phyloP scores from a whole-genome alignment of 2,113 vertebrate species.

The Cervus canadensis region DNA sequence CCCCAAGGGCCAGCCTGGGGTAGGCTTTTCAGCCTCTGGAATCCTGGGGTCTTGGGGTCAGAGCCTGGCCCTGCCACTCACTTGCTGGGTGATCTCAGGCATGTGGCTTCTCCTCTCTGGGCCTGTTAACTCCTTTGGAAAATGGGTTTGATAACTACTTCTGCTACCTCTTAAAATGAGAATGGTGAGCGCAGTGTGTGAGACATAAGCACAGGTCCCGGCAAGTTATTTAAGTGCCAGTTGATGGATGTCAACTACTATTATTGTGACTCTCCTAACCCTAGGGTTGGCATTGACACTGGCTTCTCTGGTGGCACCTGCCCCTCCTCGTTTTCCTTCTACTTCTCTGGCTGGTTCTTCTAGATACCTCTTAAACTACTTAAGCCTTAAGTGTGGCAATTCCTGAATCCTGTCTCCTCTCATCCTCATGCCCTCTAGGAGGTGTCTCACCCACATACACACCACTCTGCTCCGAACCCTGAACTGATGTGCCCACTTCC shows the following conservation, averaged over 20 bases:
- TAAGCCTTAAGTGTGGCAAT: background rate
- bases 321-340: background rate
- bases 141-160: background rate
- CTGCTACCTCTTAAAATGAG: background rate
- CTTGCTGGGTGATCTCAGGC: background rate
- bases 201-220: background rate
- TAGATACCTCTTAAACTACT: background rate
- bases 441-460: background rate
- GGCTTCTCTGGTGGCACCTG: background rate
- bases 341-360: background rate
- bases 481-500: background rate
- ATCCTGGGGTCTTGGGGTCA: background rate
- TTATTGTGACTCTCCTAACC: background rate
- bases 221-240: background rate
- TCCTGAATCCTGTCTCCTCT: background rate
- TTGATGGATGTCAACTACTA: background rate
- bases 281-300: background rate
- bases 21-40: background rate
- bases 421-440: background rate
- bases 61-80: background rate
- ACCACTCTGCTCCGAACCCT: background rate
- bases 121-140: background rate
- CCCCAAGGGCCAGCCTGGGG: background rate
- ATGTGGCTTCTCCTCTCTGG: background rate
- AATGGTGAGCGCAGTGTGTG: background rate